Evolutionary conservation across 2,888 invertebrate genomes (phyloP), one percentile per base, ranked within the genome.

Genomic region (Parnassius smintheus): DNA sequence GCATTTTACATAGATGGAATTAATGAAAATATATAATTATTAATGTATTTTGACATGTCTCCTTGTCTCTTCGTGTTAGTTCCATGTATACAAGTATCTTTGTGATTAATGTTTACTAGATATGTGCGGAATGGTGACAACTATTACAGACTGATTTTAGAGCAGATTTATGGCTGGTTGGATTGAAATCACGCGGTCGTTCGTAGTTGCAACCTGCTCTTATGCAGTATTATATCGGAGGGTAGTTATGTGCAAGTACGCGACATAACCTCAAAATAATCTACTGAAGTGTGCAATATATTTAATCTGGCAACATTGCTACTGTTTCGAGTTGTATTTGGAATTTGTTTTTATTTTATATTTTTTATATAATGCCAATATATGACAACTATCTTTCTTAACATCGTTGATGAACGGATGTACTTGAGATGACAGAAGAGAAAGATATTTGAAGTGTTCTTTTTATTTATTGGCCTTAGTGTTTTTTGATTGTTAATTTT

Each of bases 31-130:
- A 59, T 56, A 51, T 50, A 64, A 69, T 67, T 68, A 73, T 56
- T 41, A 75, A 82, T 82, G 18, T 18, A 85, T 85, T 87, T 88
- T 85, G 80, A 85, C 81, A 82, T 79, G 76, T 83, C 81, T 83
- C 78, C 75, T 55, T 72, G 69, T 77, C 69, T 81, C 84, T 85
- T 78, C 80, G 75, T 84, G 84, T 88, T 88, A 86, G 87, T 83
- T 86, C 80, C 77, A 77, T 86, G 85, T 90, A 83, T 83, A 85
- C 85, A 85, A 82, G 78, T 80, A 84, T 83, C 79, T 86, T 82
- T 88, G 87, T 89, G 85, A 86, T 89, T 84, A 80, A 83, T 82
- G 81, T 83, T 77, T 82, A 76, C 81, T 48, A 83, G 83, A 75
- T 73, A 74, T 70, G 80, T 72, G 81, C 77, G 82, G 82, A 80